These are phyloP conservation scores for Ailuropoda melanoleuca DNA, from an alignment of 2,113 vertebrate genomes.

Conservation along the genomic window DNA sequence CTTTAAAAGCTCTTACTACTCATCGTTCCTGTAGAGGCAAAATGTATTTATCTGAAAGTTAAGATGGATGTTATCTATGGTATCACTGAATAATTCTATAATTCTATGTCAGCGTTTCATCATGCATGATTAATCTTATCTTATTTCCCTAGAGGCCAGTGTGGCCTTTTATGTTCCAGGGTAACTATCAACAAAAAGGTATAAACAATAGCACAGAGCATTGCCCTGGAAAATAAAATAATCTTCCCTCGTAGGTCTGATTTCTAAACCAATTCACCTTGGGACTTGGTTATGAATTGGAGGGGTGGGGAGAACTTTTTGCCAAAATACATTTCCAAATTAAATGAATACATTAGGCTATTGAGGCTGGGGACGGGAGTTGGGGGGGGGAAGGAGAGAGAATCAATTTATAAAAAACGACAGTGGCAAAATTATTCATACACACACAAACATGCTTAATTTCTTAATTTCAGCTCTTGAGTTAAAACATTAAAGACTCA, in stretches of 20 bases:
- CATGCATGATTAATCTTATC: not conserved
- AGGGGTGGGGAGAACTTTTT: not conserved
- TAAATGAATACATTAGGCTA: not conserved
- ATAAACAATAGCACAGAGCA: not conserved
- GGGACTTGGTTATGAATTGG: not conserved
- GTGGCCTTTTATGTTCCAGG: not conserved
- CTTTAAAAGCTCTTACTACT: not conserved
- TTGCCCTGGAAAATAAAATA: not conserved
- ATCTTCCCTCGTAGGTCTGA: not conserved
- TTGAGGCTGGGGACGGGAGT: not conserved
- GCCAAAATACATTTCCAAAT: constrained; percentile 24
- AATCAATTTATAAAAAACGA: not conserved
- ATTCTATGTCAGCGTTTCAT: not conserved
- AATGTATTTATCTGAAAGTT: not conserved
- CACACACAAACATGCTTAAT: not conserved
- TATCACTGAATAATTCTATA: not conserved
- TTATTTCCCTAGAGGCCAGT: not conserved
- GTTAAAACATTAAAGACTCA: not conserved
- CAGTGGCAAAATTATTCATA: not conserved
- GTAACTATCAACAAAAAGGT: not conserved
- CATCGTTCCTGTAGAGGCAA: not conserved
- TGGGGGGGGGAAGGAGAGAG: not conserved
- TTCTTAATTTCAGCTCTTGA: not conserved
- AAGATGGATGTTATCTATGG: not conserved
- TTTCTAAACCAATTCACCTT: not conserved